These are phyloP conservation scores for Onthophagus taurus DNA, from an alignment of 1,140 invertebrate genomes.

Conservation along the genomic window DNA sequence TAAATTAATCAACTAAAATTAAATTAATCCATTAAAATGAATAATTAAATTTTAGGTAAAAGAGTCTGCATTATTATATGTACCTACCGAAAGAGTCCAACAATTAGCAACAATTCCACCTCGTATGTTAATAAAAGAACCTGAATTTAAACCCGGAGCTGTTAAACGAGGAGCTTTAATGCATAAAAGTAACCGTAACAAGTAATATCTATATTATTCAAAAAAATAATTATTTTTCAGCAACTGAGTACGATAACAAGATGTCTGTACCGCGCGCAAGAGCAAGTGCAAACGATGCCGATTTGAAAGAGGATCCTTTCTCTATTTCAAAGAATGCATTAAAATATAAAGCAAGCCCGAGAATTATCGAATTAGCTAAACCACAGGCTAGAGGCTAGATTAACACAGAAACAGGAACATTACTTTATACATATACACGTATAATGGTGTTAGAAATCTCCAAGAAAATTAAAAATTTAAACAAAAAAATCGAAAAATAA, in stretches of 20 bases:
- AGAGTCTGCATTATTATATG: constrained; percentile 23
- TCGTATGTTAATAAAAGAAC: constrained; percentile 14
- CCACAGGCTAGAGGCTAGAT: too few species aligned
- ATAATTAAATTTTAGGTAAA: constrained; percentile 21
- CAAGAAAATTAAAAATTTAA: too few species aligned
- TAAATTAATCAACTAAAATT: background rate
- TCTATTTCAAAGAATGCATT: constrained; percentile 34
- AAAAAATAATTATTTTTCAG: constrained; percentile 19
- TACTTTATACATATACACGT: too few species aligned
- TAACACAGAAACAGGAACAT: too few species aligned
- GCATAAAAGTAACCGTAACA: constrained; percentile 20
- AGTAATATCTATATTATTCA: constrained; percentile 1
- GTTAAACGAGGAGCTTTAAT: constrained; percentile 24
- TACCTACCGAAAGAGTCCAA: constrained; percentile 20
- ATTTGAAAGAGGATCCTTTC: constrained; percentile 31
- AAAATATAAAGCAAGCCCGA: constrained; percentile 40
- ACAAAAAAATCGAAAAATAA: too few species aligned
- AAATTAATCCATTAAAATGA: background rate
- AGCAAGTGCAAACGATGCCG: constrained; percentile 22
- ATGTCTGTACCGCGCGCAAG: constrained; percentile 26
- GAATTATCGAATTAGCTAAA: constrained; percentile 40
- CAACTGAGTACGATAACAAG: constrained; percentile 23
- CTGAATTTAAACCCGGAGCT: constrained; percentile 19
- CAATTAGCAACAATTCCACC: constrained; percentile 20
- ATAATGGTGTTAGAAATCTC: too few species aligned